Evolutionary conservation across 2,797 vertebrate species (phyloP), one percentile per base, ranked within the genome.

Genomic region (Crax fasciolata): DNA sequence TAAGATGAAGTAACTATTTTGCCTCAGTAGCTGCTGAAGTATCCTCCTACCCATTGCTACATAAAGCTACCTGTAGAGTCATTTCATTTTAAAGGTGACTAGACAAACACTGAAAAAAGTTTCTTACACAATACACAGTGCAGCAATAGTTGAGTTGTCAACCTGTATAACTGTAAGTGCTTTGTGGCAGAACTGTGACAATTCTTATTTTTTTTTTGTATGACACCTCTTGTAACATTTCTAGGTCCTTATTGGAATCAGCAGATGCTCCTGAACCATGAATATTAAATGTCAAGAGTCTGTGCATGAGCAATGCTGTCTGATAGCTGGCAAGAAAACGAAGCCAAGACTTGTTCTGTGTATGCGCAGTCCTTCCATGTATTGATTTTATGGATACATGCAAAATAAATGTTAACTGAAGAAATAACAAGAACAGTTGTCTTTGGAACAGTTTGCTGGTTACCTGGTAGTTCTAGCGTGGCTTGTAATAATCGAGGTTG

Each of bases 361-460:
- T 58, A 32, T 78, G 18, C 17, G 11, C 28, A 8, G 3, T 61
- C 28, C 68, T 93, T 79, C 30, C 20, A 5, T 76, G 71, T 67
- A 87, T 17, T 4, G 4, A 23, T 82, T 78, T 44, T 70, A 65
- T 48, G 81, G 38, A 84, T 39, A 25, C 14, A 21, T 52, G 57
- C 9, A 51, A 92, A 96, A 96, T 94, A 96, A 96, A 95, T 23
- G 8, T 51, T 87, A 72, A 78, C 43, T 74, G 68, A 57, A 57
- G 62, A 80, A 90, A 78, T 32, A 84, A 44, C 30, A 73, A 51
- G 32, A 51, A 39, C 4, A 28, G 28, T 2, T 5, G 19, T 54
- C 35, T 76, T 73, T 32, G 72, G 25, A 77, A 70, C 20, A 32
- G 28, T 87, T 91, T 93, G 39, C 25, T 89, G 17, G 87, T 79